Evolutionary conservation across 1,140 invertebrate genomes (phyloP).

Genomic region (Brachionus rubens): DNA sequence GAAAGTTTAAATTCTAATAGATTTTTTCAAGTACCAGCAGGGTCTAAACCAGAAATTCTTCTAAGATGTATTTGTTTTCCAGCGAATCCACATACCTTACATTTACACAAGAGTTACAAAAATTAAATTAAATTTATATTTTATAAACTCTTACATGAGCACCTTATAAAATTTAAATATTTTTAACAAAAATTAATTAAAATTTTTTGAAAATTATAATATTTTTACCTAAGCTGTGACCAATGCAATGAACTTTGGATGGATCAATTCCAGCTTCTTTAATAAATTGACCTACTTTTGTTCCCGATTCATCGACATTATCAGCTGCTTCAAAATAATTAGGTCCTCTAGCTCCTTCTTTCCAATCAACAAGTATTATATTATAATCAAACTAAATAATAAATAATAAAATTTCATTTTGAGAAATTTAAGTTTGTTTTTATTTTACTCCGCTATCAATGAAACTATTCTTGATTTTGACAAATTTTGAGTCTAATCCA

Average conservation of each 20-base stretch:
- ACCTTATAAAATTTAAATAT: conserved; percentile 60
- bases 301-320: conserved; percentile 71
- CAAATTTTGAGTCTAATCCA: conserved; percentile 47
- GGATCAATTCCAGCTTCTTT: conserved; percentile 47
- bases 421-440: background rate
- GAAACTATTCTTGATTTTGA: conserved; percentile 52
- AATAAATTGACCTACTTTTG: conserved; percentile 71
- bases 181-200: background rate
- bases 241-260: conserved; percentile 70
- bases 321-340: conserved; percentile 70
- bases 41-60: conserved; percentile 78
- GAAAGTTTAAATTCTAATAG: no score
- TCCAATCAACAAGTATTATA: conserved; percentile 32
- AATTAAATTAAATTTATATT: background rate
- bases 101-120: background rate
- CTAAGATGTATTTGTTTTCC: conserved; percentile 77
- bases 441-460: conserved; percentile 48
- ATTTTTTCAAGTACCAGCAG: conserved; percentile 66
- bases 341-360: background rate
- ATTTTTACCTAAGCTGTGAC: conserved; percentile 70
- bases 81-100: conserved; percentile 70
- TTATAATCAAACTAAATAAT: conserved; percentile 18
- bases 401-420: background rate
- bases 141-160: conserved; percentile 68
- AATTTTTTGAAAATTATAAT: background rate